A percentile compares a stretch with the other conserved stretches of the same genome.
Conservation (phyloP, 2,888 invertebrate species). For the Sphaerophoria taeniata region DNA sequence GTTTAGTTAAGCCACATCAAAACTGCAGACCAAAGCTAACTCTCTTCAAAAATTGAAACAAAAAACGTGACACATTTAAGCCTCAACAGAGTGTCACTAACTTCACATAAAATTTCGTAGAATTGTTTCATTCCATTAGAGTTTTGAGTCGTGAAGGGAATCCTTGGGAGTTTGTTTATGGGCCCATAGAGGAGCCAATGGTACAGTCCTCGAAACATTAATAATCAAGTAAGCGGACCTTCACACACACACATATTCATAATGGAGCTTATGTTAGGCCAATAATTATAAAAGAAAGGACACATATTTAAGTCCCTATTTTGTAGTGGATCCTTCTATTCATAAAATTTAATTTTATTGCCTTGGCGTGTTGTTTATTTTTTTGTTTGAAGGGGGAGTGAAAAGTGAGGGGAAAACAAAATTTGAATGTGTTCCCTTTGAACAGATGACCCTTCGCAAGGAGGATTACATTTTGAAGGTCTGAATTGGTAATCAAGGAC, state of each 20-base stretch:
- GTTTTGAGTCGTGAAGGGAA: conserved; percentile 11
- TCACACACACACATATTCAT: conserved; percentile 57
- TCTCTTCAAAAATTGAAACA: not conserved
- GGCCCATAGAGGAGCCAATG: not conserved
- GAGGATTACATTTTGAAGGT: conserved; percentile 13
- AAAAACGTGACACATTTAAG: conserved; percentile 54
- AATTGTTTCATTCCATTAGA: conserved; percentile 12
- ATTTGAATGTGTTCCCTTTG: conserved; percentile 65
- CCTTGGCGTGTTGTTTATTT: conserved; percentile 16
- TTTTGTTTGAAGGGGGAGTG: not conserved
- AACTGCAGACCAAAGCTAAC: conserved; percentile 16
- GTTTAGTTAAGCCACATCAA: conserved; percentile 36
- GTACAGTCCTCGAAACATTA: conserved; percentile 43
- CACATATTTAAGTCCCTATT: conserved; percentile 19
- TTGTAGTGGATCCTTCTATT: conserved; percentile 1
- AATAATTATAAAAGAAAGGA: conserved; percentile 68
- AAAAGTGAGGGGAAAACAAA: conserved; percentile 43
- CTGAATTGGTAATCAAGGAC: not conserved
- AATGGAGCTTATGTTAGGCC: conserved; percentile 63
- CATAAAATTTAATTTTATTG: conserved; percentile 55
- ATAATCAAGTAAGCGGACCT: conserved; percentile 65
- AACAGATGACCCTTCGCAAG: conserved; percentile 39
- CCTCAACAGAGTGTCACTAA: conserved; percentile 50
- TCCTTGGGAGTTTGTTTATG: conserved; percentile 36
- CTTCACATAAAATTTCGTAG: conserved; percentile 61